Evolutionary conservation across 2,113 vertebrate species (phyloP), one percentile per base, ranked within the genome.

Genomic region (Eretmochelys imbricata): DNA sequence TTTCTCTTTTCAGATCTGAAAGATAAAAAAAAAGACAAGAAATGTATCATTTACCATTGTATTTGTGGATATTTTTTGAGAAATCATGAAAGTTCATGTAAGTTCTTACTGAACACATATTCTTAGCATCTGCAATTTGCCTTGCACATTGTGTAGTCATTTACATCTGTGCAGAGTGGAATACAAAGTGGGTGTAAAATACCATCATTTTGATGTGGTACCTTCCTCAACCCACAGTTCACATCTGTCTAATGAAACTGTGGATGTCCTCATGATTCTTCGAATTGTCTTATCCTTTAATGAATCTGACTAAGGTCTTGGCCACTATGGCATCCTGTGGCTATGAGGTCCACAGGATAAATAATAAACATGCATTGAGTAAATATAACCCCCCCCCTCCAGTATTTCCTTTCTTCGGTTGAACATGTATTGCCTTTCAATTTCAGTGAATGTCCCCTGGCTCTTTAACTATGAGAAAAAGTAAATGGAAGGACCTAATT

Each of bases 1-100:
- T 92, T 96, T 90, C 84, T 95, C 86, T 88, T 89, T 59, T 76
- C 82, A 96, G 88, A 85, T 92, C 98, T 98, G 97, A 35, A 94
- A 91, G 96, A 97, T 76, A 98, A 95, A 98, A 42, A 42, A 88
- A 27, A 83, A 97, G 93, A 97, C 11, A 72, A 96, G 82, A 42
- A 88, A 75, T 97, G 87, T 96, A 75, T 87, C 3, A 49, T 87
- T 95, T 88, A 48, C 22, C 75, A 3, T 83, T 53, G 85, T 19
- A 57, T 83, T 86, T 31, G 5, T 49, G 19, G 83, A 27, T 90
- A 82, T 82, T 96, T 96, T 91, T 75, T 94, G n/a, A 75, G 35
- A 86, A 65, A 49, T 48, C 48, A 93, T 87, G 85, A 80, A 93
- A 93, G 87, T 38, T 31, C 5, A 76, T 59, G 49, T 10, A 57